Evolutionary conservation across 2,797 vertebrate genomes (phyloP).

Genomic region (Prunella strophiata): DNA sequence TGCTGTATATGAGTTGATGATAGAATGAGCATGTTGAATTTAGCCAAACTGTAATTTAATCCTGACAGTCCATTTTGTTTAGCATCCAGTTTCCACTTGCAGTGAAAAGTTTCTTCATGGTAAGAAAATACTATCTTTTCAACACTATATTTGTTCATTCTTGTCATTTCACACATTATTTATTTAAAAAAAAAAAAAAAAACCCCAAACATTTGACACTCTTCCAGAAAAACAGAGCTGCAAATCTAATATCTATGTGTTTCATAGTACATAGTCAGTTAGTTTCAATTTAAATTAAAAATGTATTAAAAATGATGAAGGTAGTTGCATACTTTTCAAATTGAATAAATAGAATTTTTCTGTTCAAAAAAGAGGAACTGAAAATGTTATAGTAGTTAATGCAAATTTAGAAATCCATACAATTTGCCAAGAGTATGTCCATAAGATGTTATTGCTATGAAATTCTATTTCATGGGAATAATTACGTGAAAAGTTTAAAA

Average conservation of each 20-base stretch:
- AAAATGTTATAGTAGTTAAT: not conserved
- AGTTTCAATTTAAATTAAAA: not conserved
- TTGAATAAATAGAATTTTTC: not conserved
- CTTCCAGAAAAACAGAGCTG: not conserved
- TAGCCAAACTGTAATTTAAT: not conserved
- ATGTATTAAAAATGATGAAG: not conserved
- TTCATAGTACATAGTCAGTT: not conserved
- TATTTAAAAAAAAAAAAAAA: not conserved
- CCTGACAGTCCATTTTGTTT: not conserved
- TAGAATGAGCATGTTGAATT: not conserved
- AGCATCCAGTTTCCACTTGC: not conserved
- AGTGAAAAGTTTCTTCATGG: not conserved
- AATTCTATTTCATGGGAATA: not conserved
- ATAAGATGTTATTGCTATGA: not conserved
- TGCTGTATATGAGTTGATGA: not conserved
- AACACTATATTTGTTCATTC: not conserved
- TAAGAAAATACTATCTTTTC: not conserved
- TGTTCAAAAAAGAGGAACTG: not conserved
- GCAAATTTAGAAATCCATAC: not conserved
- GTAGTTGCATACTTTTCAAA: not conserved
- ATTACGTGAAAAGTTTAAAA: not conserved
- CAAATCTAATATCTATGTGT: not conserved
- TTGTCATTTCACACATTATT: not conserved
- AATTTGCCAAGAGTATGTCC: not conserved
- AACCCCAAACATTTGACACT: rapidly evolving